These are phyloP conservation scores for Aplodontia rufa DNA, from an alignment of 2,113 vertebrate genomes.

Conservation along the genomic window DNA sequence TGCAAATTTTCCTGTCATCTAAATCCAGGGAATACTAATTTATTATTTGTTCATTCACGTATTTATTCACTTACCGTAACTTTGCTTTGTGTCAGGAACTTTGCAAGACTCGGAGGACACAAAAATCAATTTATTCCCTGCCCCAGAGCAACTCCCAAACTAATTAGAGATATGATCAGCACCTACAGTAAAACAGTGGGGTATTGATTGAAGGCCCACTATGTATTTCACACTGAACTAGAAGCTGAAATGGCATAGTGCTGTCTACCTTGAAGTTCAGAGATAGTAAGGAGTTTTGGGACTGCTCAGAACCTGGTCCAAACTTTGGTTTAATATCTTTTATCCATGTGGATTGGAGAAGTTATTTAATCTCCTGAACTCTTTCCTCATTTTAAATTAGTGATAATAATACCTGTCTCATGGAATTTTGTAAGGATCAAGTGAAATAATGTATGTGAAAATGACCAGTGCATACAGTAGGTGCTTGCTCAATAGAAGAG, in stretches of 20 bases:
- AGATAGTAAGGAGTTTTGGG: not conserved
- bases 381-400: not conserved
- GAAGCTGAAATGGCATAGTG: not conserved
- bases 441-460: not conserved
- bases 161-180: not conserved
- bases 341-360: not conserved
- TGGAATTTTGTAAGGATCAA: not conserved
- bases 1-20: not conserved
- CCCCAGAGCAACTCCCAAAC: not conserved
- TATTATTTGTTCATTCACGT: not conserved
- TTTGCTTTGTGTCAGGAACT: not conserved
- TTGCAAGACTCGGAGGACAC: not conserved
- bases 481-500: not conserved
- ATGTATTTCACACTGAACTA: not conserved
- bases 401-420: not conserved
- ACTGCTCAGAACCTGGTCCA: not conserved
- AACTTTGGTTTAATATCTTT: not conserved
- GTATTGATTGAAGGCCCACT: not conserved
- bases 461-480: not conserved
- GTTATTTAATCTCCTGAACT: not conserved
- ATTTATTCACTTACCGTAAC: not conserved
- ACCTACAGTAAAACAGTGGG: not conserved
- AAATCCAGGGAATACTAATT: not conserved
- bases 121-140: constrained; percentile 22
- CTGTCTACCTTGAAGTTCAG: not conserved